phyloP scores from a whole-genome alignment of 2,113 vertebrate species.

The Rhea pennata region DNA sequence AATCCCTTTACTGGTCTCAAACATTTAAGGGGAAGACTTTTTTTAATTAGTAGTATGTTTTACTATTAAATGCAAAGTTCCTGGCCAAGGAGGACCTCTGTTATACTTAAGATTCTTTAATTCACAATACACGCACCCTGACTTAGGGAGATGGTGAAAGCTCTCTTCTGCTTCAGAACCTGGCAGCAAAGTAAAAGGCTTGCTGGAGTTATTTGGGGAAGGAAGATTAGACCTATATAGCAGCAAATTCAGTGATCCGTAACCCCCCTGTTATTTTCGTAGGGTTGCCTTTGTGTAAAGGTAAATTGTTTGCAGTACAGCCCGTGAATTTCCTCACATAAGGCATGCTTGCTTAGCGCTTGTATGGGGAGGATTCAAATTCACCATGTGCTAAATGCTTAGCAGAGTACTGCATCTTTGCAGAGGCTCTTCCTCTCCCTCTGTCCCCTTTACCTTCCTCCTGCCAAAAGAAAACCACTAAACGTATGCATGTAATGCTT shows the following conservation, averaged over 20 bases:
- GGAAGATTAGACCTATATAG: neutral
- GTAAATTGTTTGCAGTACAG: neutral
- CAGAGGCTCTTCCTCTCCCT: neutral
- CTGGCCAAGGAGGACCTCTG: neutral
- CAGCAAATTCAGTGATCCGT: neutral
- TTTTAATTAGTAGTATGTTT: neutral
- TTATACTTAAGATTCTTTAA: neutral
- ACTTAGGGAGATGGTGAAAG: neutral
- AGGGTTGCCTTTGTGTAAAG: neutral
- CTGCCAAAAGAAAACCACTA: neutral
- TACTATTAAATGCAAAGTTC: neutral
- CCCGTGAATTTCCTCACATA: neutral
- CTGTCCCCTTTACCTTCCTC: neutral
- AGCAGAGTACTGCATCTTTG: neutral
- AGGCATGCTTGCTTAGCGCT: neutral
- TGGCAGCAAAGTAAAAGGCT: neutral
- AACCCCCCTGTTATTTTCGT: neutral
- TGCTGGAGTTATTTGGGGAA: neutral
- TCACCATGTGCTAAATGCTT: neutral
- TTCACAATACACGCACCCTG: accelerated
- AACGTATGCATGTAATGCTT: neutral
- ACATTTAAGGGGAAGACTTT: neutral
- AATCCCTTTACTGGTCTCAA: neutral
- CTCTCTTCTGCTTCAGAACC: neutral
- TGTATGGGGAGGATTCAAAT: neutral